A percentile compares a stretch with the other conserved stretches of the same genome.
phyloP scores from a whole-genome alignment of 1,140 invertebrate species.

The Drosophila pallidifrons region DNA sequence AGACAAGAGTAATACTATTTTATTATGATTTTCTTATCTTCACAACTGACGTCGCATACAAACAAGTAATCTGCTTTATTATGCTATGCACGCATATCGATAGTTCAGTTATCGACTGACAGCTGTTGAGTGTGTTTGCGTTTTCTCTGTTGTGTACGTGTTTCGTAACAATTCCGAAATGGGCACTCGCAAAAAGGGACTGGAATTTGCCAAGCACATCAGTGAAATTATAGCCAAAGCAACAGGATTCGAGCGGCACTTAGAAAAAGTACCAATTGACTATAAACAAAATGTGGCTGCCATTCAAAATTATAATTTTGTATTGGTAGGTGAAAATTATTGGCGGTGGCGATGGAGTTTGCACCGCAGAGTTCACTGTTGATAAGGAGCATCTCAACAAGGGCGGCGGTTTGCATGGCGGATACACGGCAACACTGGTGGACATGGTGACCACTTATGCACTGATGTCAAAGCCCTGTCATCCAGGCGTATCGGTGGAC shows the following conservation, averaged over 20 bases:
- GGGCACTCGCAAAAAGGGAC: conserved; percentile 74
- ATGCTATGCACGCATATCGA: conserved; percentile 21
- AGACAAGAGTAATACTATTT: not conserved
- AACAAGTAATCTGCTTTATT: not conserved
- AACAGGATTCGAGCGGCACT: conserved; percentile 67
- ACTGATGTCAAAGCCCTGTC: conserved; percentile 88
- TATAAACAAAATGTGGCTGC: too few relatives aligned
- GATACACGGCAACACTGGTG: conserved; percentile 92
- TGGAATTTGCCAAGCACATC: conserved; percentile 76
- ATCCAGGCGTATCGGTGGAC: conserved; percentile 91
- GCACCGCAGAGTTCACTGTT: conserved; percentile 91
- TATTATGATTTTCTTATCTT: not conserved
- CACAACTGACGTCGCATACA: not conserved
- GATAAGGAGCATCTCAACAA: conserved; percentile 91
- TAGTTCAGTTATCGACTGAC: conserved; percentile 13
- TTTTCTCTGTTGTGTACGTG: conserved; percentile 12
- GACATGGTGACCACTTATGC: conserved; percentile 94
- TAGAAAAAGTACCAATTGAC: conserved; percentile 62
- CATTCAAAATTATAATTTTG: not conserved
- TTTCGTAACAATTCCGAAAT: conserved; percentile 55
- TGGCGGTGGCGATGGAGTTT: conserved; percentile 88
- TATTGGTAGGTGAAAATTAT: conserved; percentile 88
- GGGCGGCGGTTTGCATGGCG: conserved; percentile 92
- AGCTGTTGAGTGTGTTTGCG: conserved; percentile 23
- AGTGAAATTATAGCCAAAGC: conserved; percentile 72